A percentile compares a stretch with the other conserved stretches of the same genome.
phyloP scores from a whole-genome alignment of 1,140 invertebrate genomes.

The Formica exsecta region DNA sequence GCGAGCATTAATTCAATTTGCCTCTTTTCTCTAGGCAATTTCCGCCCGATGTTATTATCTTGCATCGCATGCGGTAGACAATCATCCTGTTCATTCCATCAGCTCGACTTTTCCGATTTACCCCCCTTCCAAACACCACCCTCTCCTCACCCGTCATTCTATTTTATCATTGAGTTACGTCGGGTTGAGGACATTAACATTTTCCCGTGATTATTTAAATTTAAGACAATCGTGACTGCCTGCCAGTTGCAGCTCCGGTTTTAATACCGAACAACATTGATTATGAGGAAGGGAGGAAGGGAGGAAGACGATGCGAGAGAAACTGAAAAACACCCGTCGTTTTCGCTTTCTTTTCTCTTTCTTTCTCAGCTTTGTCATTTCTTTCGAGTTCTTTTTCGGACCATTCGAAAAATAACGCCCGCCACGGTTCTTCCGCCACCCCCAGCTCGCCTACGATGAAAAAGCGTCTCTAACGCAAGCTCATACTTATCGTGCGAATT shows the following conservation, averaged over 20 bases:
- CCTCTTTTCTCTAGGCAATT: conserved; percentile 68
- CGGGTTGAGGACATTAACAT: conserved; percentile 78
- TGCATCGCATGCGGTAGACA: conserved; percentile 23
- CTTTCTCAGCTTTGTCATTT: conserved; percentile 20
- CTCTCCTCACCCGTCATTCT: conserved; percentile 67
- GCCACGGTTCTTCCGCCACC: conserved; percentile 39
- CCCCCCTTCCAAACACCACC: conserved; percentile 17
- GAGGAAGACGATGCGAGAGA: background rate
- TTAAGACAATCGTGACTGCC: conserved; percentile 79
- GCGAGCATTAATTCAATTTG: conserved; percentile 80
- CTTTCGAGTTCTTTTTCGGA: conserved; percentile 58
- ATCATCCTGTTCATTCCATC: background rate
- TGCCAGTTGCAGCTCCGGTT: conserved; percentile 48
- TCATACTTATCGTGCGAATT: conserved; percentile 63
- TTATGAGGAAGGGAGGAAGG: background rate
- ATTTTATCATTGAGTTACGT: conserved; percentile 82
- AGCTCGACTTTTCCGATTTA: background rate
- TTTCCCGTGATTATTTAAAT: conserved; percentile 84
- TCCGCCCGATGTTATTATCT: conserved; percentile 53
- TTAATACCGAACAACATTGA: conserved; percentile 69
- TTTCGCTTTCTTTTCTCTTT: background rate
- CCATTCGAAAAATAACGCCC: conserved; percentile 68
- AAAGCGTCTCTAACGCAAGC: conserved; percentile 61
- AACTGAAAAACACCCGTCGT: conserved; percentile 5
- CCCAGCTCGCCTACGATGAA: conserved; percentile 37